Conservation (phyloP, 1,140 invertebrate species). For the Camponotus pennsylvanicus region DNA sequence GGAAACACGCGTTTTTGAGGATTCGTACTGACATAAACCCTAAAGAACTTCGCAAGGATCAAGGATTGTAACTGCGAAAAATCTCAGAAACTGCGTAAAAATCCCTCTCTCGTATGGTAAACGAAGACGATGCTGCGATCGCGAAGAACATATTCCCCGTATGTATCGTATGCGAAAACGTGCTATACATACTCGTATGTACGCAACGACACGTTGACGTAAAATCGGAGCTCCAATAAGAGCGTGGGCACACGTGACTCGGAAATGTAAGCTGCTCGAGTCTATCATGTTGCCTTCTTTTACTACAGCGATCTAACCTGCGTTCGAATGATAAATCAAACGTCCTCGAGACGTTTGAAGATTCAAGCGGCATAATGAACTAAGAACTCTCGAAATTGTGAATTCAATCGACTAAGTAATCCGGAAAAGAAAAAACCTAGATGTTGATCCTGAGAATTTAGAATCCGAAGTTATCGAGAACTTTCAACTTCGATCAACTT, state of each 20-base stretch:
- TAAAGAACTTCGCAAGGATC: not conserved
- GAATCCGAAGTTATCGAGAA: not conserved
- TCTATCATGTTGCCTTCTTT: not conserved
- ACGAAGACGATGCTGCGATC: not conserved
- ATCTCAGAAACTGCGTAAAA: not conserved
- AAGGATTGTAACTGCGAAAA: not conserved
- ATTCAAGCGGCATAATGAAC: not conserved
- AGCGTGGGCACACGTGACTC: constrained; percentile 15
- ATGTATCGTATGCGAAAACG: constrained; percentile 5
- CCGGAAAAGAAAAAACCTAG: not conserved
- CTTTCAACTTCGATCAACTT: not conserved
- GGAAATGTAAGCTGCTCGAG: constrained; percentile 11
- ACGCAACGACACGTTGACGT: not conserved
- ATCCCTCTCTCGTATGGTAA: not conserved
- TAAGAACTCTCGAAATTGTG: not conserved
- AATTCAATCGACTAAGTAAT: not conserved
- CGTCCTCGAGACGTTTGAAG: not conserved
- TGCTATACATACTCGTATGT: not conserved
- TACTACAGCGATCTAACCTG: not conserved
- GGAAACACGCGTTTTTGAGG: not conserved
- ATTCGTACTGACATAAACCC: constrained; percentile 12
- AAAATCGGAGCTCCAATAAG: constrained; percentile 32
- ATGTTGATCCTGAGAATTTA: not conserved
- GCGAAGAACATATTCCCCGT: not conserved
- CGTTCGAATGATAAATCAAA: not conserved